These are phyloP conservation scores for Pica pica DNA, from an alignment of 2,113 vertebrate genomes.

Conservation along the genomic window DNA sequence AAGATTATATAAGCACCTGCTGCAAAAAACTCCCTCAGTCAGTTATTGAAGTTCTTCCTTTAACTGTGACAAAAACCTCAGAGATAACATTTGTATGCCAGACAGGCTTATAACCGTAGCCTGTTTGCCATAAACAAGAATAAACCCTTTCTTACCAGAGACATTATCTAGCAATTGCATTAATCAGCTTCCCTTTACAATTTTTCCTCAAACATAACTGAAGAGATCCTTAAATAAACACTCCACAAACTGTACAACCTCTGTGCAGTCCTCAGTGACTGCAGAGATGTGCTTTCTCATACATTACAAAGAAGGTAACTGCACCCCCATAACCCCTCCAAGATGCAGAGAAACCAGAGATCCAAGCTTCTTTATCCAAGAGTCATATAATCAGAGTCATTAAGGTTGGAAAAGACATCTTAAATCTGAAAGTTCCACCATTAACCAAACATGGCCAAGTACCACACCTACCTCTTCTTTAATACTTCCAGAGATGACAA, in stretches of 20 bases:
- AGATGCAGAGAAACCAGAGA: neutral
- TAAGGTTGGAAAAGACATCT: neutral
- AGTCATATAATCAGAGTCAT: neutral
- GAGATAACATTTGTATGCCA: neutral
- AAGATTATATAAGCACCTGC: neutral
- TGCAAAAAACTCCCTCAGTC: neutral
- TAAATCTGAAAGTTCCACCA: neutral
- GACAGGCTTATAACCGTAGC: neutral
- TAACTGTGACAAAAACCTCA: neutral
- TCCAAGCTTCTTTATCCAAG: neutral
- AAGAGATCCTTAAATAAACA: neutral
- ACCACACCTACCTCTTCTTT: neutral
- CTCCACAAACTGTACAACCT: neutral
- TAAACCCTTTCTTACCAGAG: neutral
- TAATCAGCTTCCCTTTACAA: neutral
- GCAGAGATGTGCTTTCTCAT: neutral
- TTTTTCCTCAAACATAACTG: neutral
- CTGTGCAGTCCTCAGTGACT: neutral
- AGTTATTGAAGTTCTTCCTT: neutral
- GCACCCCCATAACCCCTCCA: neutral
- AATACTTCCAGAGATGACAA: neutral
- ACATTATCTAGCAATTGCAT: neutral
- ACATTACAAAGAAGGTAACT: neutral
- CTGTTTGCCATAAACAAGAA: neutral
- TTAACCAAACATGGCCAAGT: neutral